Percentiles rank a stretch among this genome's conserved stretches.
Evolutionary conservation across 2,888 invertebrate species (phyloP).

Genomic region (Sphaerophoria rueppellii): DNA sequence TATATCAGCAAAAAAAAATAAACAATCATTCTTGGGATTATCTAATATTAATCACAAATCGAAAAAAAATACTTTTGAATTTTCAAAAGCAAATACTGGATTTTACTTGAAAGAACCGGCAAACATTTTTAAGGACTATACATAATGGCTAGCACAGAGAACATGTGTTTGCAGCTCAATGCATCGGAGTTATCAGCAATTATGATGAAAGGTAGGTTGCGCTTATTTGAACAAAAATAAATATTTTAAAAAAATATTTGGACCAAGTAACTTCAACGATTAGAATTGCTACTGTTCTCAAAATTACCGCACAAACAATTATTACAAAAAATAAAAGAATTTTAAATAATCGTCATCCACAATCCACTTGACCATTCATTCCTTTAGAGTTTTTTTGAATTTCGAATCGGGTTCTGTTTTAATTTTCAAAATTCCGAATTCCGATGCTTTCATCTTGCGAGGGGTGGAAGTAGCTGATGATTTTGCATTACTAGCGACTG

Average conservation of each 20-base stretch:
- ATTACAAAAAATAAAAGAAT: too few species aligned
- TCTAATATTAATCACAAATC: constrained; percentile 5
- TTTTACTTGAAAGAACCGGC: neutral
- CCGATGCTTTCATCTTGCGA: too few species aligned
- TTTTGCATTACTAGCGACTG: too few species aligned
- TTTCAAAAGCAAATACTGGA: neutral
- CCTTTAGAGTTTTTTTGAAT: too few species aligned
- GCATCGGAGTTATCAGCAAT: constrained; percentile 80
- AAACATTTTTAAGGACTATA: constrained; percentile 10
- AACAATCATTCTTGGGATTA: constrained; percentile 14
- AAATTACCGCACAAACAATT: too few species aligned
- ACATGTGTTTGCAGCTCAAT: constrained; percentile 80
- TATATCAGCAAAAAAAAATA: neutral
- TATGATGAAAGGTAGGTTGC: constrained; percentile 80
- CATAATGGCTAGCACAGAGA: constrained; percentile 74
- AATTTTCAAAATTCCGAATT: neutral
- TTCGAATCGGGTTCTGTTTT: neutral
- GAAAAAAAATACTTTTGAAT: neutral
- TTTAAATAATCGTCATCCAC: too few species aligned
- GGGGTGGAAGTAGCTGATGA: too few species aligned
- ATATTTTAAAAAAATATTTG: neutral
- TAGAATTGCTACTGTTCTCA: too few species aligned
- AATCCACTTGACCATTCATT: too few species aligned
- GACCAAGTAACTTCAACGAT: neutral
- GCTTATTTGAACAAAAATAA: neutral